These are phyloP conservation scores for Cryptophagus acutangulus DNA, from an alignment of 2,888 invertebrate species.

Conservation along the genomic window DNA sequence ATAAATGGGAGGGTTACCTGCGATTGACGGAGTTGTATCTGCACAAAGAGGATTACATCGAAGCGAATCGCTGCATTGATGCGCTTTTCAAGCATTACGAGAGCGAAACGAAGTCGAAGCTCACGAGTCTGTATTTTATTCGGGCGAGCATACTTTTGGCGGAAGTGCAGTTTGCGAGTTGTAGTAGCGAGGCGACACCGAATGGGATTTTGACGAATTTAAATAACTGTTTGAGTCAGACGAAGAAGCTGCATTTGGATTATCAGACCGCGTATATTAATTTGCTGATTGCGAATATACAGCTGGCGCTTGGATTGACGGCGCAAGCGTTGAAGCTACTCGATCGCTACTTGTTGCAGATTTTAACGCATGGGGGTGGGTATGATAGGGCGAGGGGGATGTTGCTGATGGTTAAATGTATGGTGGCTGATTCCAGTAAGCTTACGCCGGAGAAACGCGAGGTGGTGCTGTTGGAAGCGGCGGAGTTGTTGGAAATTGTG, in stretches of 20 bases:
- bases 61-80: slow-evolving; percentile 47
- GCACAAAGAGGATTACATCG: slow-evolving; percentile 50
- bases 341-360: slow-evolving; percentile 53
- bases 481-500: slow-evolving; percentile 61
- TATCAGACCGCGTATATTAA: slow-evolving; percentile 70
- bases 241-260: slow-evolving; percentile 70
- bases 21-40: slow-evolving; percentile 55
- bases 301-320: slow-evolving; percentile 71
- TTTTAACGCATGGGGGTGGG: slow-evolving; percentile 73
- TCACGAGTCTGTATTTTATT: slow-evolving; percentile 55
- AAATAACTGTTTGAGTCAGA: slow-evolving; percentile 68
- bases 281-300: slow-evolving; percentile 73
- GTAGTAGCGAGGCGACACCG: slow-evolving; percentile 54
- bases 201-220: slow-evolving; percentile 55
- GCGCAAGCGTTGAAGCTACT: slow-evolving; percentile 69
- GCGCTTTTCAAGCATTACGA: slow-evolving; percentile 53
- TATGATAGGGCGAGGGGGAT: slow-evolving; percentile 76
- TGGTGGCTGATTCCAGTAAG: slow-evolving; percentile 60
- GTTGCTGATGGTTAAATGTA: slow-evolving; percentile 72
- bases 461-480: slow-evolving; percentile 53
- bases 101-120: slow-evolving; percentile 51
- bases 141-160: slow-evolving; percentile 66
- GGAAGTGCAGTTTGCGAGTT: slow-evolving; percentile 55
- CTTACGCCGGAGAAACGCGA: slow-evolving; percentile 45
- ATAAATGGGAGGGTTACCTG: slow-evolving; percentile 63